Evolutionary conservation across 1,140 invertebrate genomes (phyloP).

Genomic region (Trialeurodes vaporariorum): DNA sequence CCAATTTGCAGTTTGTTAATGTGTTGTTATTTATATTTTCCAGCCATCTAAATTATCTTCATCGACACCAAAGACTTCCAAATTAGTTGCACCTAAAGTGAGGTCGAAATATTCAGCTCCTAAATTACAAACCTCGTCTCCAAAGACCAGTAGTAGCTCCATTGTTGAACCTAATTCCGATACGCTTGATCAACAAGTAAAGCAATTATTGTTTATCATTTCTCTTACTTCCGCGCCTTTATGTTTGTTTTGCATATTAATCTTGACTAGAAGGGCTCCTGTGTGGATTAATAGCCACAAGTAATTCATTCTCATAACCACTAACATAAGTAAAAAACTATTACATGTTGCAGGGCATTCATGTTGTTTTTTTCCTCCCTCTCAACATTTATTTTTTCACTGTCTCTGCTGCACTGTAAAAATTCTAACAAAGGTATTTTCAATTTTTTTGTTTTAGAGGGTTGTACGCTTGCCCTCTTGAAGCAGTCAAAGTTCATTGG

Average conservation of each 20-base stretch:
- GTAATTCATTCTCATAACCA: background rate
- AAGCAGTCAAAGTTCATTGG: too few relatives aligned
- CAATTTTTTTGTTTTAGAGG: too few relatives aligned
- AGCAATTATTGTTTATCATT: background rate
- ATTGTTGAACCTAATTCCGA: background rate
- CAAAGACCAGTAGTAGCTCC: background rate
- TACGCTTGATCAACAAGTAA: background rate
- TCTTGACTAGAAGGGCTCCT: background rate
- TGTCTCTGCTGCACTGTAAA: background rate
- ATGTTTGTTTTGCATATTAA: background rate
- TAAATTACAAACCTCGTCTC: background rate
- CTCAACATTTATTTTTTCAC: background rate
- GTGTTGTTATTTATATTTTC: conserved; percentile 6
- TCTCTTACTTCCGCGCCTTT: background rate
- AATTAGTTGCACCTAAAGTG: background rate
- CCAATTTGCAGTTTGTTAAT: too few relatives aligned
- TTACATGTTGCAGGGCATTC: too few relatives aligned
- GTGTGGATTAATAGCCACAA: background rate
- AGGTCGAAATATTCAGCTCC: background rate
- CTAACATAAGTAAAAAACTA: too few relatives aligned
- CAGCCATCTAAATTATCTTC: conserved; percentile 2
- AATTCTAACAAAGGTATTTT: too few relatives aligned
- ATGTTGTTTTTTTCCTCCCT: background rate
- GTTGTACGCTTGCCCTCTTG: too few relatives aligned
- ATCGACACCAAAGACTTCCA: conserved; percentile 4